Percentiles rank a stretch among this genome's conserved stretches.
These are phyloP conservation scores for Aphodius sticticus DNA, from an alignment of 2,888 invertebrate species.

Conservation along the genomic window DNA sequence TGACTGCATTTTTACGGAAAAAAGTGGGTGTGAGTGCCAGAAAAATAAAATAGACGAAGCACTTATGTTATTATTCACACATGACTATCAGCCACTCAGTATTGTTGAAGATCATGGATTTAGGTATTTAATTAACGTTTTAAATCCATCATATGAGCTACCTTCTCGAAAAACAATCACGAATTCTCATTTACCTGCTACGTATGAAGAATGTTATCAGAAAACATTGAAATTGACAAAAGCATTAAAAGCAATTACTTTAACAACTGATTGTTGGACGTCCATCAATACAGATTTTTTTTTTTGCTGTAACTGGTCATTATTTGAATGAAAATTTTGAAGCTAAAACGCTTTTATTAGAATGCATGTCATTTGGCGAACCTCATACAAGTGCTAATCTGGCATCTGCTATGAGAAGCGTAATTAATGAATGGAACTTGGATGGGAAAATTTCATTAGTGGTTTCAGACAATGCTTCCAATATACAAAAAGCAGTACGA, in stretches of 20 bases:
- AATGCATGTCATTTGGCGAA: slow-evolving; percentile 40
- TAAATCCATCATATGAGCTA: slow-evolving; percentile 41
- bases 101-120: slow-evolving; percentile 44
- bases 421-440: slow-evolving; percentile 46
- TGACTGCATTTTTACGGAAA: background rate
- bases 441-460: slow-evolving; percentile 46
- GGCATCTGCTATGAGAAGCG: slow-evolving; percentile 41
- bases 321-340: slow-evolving; percentile 45
- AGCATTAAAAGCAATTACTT: slow-evolving; percentile 37
- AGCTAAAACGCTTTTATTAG: slow-evolving; percentile 44
- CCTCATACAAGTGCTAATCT: slow-evolving; percentile 47
- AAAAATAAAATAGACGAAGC: slow-evolving; percentile 22
- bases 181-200: slow-evolving; percentile 37
- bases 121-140: slow-evolving; percentile 35
- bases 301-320: slow-evolving; percentile 46
- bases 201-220: slow-evolving; percentile 34
- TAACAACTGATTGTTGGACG: slow-evolving; percentile 52
- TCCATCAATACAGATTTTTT: slow-evolving; percentile 48
- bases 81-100: slow-evolving; percentile 42
- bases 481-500: slow-evolving; percentile 45
- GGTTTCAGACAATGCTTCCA: slow-evolving; percentile 48
- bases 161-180: slow-evolving; percentile 40
- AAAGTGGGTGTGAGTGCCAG: background rate
- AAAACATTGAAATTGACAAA: slow-evolving; percentile 5
- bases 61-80: slow-evolving; percentile 44